Conservation (phyloP, 2,888 invertebrate genomes). For the Tetranychus piercei region DNA sequence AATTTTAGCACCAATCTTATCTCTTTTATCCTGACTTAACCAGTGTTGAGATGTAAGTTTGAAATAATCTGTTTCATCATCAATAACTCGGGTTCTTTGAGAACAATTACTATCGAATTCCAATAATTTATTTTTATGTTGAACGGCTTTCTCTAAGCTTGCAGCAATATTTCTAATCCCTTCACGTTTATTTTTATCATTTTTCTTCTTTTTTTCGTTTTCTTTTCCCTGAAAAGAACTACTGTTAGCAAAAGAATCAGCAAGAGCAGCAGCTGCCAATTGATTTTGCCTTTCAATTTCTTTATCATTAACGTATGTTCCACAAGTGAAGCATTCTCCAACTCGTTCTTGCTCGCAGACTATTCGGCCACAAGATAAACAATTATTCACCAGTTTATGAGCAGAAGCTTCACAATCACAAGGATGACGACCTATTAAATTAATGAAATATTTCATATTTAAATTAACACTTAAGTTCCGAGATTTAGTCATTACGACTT, state of each 20-base stretch:
- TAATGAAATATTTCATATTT: not conserved
- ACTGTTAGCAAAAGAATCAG: not conserved
- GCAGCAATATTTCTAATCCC: conserved; percentile 20
- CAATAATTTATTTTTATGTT: conserved; percentile 57
- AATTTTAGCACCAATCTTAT: conserved; percentile 37
- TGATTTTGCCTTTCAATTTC: not conserved
- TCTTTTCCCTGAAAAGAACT: not conserved
- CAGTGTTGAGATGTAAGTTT: conserved; percentile 55
- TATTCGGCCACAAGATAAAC: conserved; percentile 75
- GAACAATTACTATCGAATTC: conserved; percentile 67
- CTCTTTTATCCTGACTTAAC: conserved; percentile 50
- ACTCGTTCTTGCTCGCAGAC: conserved; percentile 90
- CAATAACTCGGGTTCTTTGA: conserved; percentile 54
- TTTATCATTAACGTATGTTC: conserved; percentile 45
- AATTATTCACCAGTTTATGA: conserved; percentile 79
- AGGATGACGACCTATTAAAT: conserved; percentile 47
- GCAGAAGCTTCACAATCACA: conserved; percentile 84
- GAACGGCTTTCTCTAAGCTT: conserved; percentile 49
- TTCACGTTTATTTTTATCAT: not conserved
- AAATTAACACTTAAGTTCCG: not conserved
- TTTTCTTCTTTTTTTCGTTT: not conserved
- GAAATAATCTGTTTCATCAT: conserved; percentile 88
- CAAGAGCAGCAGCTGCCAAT: not conserved
- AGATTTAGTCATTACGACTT: not conserved
- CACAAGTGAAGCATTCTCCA: conserved; percentile 86